phyloP scores from a whole-genome alignment of 2,113 vertebrate species.

The Callaeas wilsoni region DNA sequence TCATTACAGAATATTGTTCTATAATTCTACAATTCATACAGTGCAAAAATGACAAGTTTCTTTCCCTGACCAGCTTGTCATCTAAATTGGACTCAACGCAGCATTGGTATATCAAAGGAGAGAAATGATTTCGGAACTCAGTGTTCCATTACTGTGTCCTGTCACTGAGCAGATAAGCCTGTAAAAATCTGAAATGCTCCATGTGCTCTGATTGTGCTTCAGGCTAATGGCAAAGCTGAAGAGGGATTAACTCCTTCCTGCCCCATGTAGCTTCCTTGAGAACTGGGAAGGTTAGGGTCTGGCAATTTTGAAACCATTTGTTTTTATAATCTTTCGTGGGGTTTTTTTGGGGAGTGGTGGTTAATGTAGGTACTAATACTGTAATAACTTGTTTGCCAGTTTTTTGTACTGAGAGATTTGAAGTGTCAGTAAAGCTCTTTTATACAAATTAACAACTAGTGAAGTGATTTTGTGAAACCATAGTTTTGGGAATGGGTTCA shows the following conservation, averaged over 20 bases:
- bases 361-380: background rate
- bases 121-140: background rate
- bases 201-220: background rate
- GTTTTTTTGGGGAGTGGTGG: background rate
- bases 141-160: background rate
- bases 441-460: background rate
- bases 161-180: constrained; percentile 13
- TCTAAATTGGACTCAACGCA: background rate
- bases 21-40: background rate
- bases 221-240: background rate
- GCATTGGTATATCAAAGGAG: background rate
- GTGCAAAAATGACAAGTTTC: background rate
- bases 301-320: background rate
- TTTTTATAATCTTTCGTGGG: background rate
- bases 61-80: background rate
- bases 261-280: background rate
- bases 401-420: background rate
- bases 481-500: background rate
- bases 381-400: background rate
- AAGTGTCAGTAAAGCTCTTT: background rate
- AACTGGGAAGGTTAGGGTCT: background rate
- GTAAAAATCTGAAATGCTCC: constrained; percentile 8
- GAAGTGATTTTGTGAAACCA: background rate
- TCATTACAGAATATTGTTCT: background rate
- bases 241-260: background rate